Conservation (phyloP, 2,113 vertebrate species). For the Meleagris gallopavo region DNA sequence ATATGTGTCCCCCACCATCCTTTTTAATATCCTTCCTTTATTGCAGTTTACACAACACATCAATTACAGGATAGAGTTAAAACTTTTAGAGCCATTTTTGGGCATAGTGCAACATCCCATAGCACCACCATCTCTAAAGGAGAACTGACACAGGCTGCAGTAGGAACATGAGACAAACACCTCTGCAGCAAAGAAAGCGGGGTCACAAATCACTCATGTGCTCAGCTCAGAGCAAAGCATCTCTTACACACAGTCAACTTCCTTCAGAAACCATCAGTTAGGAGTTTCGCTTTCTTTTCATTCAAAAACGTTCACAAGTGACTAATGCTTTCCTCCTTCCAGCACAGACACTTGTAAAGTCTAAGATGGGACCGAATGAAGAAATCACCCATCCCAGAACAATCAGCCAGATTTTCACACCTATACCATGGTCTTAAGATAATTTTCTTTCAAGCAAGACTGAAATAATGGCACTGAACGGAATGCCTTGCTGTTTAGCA, state of each 20-base stretch:
- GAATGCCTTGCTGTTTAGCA: neutral
- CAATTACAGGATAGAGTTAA: constrained; percentile 41
- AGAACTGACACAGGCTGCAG: neutral
- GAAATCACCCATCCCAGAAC: neutral
- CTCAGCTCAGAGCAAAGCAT: neutral
- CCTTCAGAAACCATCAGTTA: neutral
- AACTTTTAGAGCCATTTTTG: neutral
- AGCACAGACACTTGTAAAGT: neutral
- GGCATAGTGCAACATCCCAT: neutral
- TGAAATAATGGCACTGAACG: neutral
- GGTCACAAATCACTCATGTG: neutral
- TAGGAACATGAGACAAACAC: neutral
- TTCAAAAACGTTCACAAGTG: neutral
- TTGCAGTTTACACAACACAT: constrained; percentile 43
- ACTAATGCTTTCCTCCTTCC: neutral
- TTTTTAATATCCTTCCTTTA: constrained; percentile 35
- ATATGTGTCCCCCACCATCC: neutral
- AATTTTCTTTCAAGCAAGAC: neutral
- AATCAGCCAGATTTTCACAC: neutral
- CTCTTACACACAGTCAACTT: neutral
- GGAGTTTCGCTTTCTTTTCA: neutral
- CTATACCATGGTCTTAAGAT: neutral
- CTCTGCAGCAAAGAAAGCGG: neutral
- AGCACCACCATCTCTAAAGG: neutral
- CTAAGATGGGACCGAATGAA: neutral